Conservation (phyloP, 1,140 invertebrate genomes). For the Muscidifurax raptorellus region DNA sequence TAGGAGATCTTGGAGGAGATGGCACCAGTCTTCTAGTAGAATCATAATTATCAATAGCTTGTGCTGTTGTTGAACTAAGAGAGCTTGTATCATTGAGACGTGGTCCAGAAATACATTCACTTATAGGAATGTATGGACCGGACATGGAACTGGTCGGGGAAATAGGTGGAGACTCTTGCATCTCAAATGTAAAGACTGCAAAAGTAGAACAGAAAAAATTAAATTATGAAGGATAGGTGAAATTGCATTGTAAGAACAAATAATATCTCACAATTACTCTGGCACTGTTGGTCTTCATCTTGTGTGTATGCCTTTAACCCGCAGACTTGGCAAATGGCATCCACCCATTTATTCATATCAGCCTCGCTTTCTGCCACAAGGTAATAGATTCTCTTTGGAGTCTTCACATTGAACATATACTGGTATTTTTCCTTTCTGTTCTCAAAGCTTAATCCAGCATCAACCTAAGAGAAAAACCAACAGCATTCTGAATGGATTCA, state of each 20-base stretch:
- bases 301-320: conserved; percentile 87
- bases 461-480: conserved; percentile 79
- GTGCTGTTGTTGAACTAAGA: conserved; percentile 65
- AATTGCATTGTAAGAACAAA: neutral
- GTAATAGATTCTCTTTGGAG: conserved; percentile 92
- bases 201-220: conserved; percentile 48
- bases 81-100: conserved; percentile 74
- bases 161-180: conserved; percentile 78
- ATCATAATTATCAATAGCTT: conserved; percentile 70
- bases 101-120: conserved; percentile 92
- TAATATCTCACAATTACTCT: conserved; percentile 63
- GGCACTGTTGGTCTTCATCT: conserved; percentile 79
- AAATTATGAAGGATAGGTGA: neutral
- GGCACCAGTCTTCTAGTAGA: conserved; percentile 68
- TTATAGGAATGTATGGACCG: conserved; percentile 88
- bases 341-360: conserved; percentile 97
- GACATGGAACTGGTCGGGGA: conserved; percentile 78
- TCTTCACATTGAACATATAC: conserved; percentile 92
- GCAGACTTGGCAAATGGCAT: conserved; percentile 94
- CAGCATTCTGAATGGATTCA: neutral
- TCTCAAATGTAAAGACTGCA: conserved; percentile 71
- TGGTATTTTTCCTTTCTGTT: conserved; percentile 88
- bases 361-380: conserved; percentile 92
- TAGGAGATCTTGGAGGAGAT: conserved; percentile 71
- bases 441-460: conserved; percentile 89